A percentile compares a stretch with the other conserved stretches of the same genome.
These are phyloP conservation scores for Diorhabda elongata DNA, from an alignment of 1,140 invertebrate species.

Conservation along the genomic window DNA sequence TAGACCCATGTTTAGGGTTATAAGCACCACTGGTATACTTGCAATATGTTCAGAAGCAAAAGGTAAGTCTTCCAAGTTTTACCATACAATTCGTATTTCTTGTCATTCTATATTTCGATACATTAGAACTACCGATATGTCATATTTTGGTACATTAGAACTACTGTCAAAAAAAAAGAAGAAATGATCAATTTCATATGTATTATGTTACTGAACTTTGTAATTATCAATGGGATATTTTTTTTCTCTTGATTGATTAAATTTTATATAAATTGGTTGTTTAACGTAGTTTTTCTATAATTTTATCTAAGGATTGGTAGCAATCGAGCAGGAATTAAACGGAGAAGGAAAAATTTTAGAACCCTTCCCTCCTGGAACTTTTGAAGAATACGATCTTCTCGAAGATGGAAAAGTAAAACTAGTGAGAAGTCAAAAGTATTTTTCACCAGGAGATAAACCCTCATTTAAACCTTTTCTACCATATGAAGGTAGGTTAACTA, in stretches of 20 bases:
- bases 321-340: slow-evolving; percentile 45
- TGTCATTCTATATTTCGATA: too few species aligned
- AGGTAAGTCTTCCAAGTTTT: slow-evolving; percentile 48
- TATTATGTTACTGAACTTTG: too few species aligned
- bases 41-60: slow-evolving; percentile 68
- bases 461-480: slow-evolving; percentile 54
- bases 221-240: too few species aligned
- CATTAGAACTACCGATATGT: too few species aligned
- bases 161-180: too few species aligned
- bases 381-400: slow-evolving; percentile 60
- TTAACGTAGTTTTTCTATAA: too few species aligned
- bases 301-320: slow-evolving; percentile 50
- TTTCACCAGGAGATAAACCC: slow-evolving; percentile 56
- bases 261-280: too few species aligned
- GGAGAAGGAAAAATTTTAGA: slow-evolving; percentile 51
- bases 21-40: slow-evolving; percentile 54
- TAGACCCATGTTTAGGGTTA: slow-evolving; percentile 65
- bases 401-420: slow-evolving; percentile 56
- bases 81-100: too few species aligned
- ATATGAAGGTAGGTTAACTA: slow-evolving; percentile 43
- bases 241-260: too few species aligned
- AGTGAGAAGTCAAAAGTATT: slow-evolving; percentile 53
- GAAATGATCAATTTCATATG: too few species aligned
- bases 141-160: too few species aligned
- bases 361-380: slow-evolving; percentile 64